Percentiles rank a stretch among this genome's conserved stretches.
phyloP scores from a whole-genome alignment of 2,888 invertebrate species.

The Habroteleia sp. region DNA sequence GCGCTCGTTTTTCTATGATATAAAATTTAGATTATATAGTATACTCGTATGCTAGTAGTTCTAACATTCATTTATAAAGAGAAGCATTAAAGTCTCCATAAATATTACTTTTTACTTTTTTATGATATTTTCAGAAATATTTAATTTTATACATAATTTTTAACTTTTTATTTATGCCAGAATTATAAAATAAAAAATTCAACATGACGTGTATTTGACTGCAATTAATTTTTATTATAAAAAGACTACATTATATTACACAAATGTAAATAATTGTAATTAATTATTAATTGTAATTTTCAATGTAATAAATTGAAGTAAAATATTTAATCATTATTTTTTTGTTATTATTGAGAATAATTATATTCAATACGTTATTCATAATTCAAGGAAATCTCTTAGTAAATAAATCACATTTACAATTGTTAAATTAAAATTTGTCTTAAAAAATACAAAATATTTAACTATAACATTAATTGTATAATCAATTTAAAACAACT shows the following conservation, averaged over 20 bases:
- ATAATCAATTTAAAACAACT: constrained; percentile 15
- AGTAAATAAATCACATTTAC: constrained; percentile 24
- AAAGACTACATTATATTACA: not conserved
- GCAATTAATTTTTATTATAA: no score
- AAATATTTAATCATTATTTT: constrained; percentile 6
- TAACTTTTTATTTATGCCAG: no score
- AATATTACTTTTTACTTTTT: not conserved
- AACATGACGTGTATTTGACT: no score
- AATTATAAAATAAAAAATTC: no score
- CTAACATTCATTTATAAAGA: no score
- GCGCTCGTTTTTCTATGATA: no score
- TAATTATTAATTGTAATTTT: no score
- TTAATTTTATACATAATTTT: no score
- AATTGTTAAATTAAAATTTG: constrained; percentile 8
- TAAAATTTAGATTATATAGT: no score
- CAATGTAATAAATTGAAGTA: no score
- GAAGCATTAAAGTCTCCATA: constrained; percentile 22
- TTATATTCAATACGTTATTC: constrained; percentile 9
- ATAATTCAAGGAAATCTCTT: constrained; percentile 24
- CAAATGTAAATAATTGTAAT: not conserved
- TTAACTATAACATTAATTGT: constrained; percentile 23
- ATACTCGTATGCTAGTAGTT: no score
- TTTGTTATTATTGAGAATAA: not conserved
- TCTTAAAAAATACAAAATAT: constrained; percentile 6
- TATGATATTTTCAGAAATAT: no score